These are phyloP conservation scores for Muscicapa striata DNA, from an alignment of 2,797 vertebrate species.

Conservation along the genomic window DNA sequence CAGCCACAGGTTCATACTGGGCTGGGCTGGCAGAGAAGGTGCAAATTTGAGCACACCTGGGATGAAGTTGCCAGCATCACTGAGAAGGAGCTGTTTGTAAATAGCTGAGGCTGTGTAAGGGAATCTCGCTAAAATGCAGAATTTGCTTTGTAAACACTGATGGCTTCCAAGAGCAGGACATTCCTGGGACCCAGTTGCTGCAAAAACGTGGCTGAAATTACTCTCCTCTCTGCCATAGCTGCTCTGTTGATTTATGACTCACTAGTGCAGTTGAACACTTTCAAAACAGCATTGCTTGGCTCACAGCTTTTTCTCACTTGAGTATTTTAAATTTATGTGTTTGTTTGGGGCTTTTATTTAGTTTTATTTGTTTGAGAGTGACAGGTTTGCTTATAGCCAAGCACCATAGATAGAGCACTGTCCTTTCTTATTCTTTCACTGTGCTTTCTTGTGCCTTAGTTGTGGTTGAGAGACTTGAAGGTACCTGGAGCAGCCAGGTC, in stretches of 20 bases:
- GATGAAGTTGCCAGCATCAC: neutral
- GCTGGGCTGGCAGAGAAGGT: neutral
- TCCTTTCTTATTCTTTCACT: neutral
- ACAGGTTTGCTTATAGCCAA: neutral
- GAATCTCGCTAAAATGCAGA: neutral
- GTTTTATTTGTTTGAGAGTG: neutral
- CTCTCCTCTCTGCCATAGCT: neutral
- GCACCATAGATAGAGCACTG: neutral
- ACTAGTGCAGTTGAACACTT: neutral
- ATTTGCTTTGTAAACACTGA: neutral
- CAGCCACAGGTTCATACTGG: rapidly evolving
- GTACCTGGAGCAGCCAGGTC: neutral
- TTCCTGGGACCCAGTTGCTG: neutral
- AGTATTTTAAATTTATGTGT: neutral
- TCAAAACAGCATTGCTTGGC: neutral
- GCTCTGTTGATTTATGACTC: neutral
- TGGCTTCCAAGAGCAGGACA: neutral
- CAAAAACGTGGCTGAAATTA: neutral
- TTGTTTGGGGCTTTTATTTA: neutral
- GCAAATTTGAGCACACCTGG: neutral
- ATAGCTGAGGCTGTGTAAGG: neutral
- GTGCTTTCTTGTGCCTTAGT: neutral
- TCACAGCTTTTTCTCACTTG: neutral
- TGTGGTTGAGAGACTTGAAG: neutral
- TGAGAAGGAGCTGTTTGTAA: neutral